Evolutionary conservation across 2,888 invertebrate genomes (phyloP), one percentile per base, ranked within the genome.

Genomic region (Drosophila rellima): DNA sequence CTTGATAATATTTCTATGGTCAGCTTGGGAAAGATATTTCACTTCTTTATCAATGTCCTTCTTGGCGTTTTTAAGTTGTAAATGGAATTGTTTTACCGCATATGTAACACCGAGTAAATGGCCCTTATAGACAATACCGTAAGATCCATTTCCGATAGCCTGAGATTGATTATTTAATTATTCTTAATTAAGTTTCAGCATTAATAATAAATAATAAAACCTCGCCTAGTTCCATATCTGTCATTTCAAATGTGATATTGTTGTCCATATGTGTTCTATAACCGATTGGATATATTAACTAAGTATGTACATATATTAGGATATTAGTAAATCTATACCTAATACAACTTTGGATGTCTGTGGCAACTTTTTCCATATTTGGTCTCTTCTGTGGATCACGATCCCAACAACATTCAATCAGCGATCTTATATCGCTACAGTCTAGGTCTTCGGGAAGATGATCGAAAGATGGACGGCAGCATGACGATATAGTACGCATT

Each of bases 1-100:
- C 15, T n/a, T 55, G 4, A 60, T 6, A 35, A 60, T 51, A 45
- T 63, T 63, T 7, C 11, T 15, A 26, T 67, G 67, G 4, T 10
- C n/a, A 3, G 10, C 44, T 1, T 23, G 29, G 10, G 44, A 39
- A 1, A 63, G 37, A 17, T 63, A 37, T 11, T 18, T 29, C 7
- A 63, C 23, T 31, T 63, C 50, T 10, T 17, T 35, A 23, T 55
- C 63, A 50, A 56, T 31, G 18, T 7, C 18, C 23, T 11, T n/a
- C 11, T 23, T 42, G 20, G 2, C 17, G 15, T 29, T 5, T 0
- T 23, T 5, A 13, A 17, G 4, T 17, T 31, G 2, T 0, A 17
- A 4, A 10, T 17, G 5, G 5, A 8, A 37, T 17, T 15, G 15
- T 11, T 67, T 62, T 1, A 55, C 44, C 3, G 54, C 55, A 37